Conservation (phyloP, 2,797 vertebrate genomes). For the Anomalospiza imberbis region DNA sequence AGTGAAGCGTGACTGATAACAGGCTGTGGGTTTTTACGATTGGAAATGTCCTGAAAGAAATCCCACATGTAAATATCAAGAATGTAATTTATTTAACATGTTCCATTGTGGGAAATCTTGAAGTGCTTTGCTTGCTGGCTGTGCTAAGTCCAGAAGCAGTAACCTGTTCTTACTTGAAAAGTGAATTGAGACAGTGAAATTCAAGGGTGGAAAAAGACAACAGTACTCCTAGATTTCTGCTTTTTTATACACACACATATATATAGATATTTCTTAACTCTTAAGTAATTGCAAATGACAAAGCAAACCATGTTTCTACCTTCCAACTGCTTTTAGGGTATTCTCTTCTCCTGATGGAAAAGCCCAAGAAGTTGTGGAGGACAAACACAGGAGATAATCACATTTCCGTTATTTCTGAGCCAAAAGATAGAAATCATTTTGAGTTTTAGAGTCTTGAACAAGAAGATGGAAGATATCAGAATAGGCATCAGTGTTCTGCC, state of each 20-base stretch:
- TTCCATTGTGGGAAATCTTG: neutral
- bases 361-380: neutral
- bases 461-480: neutral
- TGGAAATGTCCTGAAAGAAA: neutral
- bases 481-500: neutral
- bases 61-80: neutral
- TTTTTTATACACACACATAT: neutral
- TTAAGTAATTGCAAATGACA: neutral
- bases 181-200: neutral
- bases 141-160: neutral
- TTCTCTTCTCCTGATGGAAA: neutral
- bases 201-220: neutral
- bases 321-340: neutral
- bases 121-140: neutral
- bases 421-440: neutral
- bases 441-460: neutral
- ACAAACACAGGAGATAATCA: neutral
- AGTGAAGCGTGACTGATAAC: neutral
- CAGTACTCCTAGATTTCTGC: neutral
- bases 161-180: neutral
- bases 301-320: neutral
- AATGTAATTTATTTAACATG: neutral
- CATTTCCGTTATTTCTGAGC: neutral
- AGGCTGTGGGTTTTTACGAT: neutral
- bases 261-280: neutral